Percentiles rank a stretch among this genome's conserved stretches.
phyloP scores from a whole-genome alignment of 2,797 vertebrate species.

The Neoniphon sammara region DNA sequence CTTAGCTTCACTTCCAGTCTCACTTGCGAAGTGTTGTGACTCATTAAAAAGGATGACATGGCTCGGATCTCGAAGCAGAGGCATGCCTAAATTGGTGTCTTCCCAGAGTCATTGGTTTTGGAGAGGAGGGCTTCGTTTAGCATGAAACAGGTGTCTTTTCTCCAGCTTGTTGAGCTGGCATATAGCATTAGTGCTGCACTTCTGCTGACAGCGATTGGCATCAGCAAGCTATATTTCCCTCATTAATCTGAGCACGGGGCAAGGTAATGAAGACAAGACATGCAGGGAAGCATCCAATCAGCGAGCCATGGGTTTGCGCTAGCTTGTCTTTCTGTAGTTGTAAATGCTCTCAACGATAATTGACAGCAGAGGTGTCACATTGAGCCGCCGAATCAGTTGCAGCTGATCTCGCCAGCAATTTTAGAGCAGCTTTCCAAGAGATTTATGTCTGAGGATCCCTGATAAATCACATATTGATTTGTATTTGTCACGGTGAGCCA shows the following conservation, averaged over 20 bases:
- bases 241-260: conserved; percentile 68
- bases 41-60: conserved; percentile 3
- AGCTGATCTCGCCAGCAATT: conserved; percentile 38
- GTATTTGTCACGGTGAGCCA: conserved; percentile 70
- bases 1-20: conserved; percentile 16
- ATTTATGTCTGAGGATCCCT: conserved; percentile 52
- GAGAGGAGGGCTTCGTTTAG: neutral
- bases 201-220: conserved; percentile 44
- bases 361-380: conserved; percentile 49
- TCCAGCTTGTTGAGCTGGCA: conserved; percentile 12
- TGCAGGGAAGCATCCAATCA: conserved; percentile 55
- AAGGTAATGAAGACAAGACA: conserved; percentile 57
- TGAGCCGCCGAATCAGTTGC: conserved; percentile 60
- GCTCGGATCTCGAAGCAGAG: conserved; percentile 4
- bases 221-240: conserved; percentile 40
- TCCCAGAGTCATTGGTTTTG: neutral
- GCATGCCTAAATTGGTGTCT: conserved; percentile 5
- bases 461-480: conserved; percentile 67
- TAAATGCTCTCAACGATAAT: conserved; percentile 55
- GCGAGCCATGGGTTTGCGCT: conserved; percentile 28
- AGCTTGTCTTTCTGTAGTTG: conserved; percentile 37
- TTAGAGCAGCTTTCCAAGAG: conserved; percentile 38
- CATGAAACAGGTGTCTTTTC: conserved; percentile 2
- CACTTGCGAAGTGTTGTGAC: conserved; percentile 3
- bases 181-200: conserved; percentile 12